These are phyloP conservation scores for Macroramphosus scolopax DNA, from an alignment of 2,797 vertebrate genomes.

Conservation along the genomic window DNA sequence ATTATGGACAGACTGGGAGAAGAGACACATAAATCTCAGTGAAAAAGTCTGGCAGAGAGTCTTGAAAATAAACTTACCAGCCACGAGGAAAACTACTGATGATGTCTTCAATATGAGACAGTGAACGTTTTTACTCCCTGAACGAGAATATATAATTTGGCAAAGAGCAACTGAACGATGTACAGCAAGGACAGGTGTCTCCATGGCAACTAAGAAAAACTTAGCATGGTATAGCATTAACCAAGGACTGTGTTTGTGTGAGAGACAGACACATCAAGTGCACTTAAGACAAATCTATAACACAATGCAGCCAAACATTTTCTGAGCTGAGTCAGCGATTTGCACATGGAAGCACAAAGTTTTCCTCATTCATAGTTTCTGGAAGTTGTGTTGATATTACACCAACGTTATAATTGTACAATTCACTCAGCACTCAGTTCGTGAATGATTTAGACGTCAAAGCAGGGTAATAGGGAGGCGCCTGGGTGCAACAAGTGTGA, in stretches of 20 bases:
- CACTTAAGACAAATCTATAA: constrained; percentile 15
- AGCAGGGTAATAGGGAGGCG: constrained; percentile 11
- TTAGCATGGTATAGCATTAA: constrained; percentile 45
- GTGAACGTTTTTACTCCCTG: constrained; percentile 27
- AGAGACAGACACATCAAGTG: constrained; percentile 15
- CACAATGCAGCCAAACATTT: not conserved
- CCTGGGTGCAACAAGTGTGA: constrained; percentile 51
- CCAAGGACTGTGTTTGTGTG: constrained; percentile 11
- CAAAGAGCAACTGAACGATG: constrained; percentile 32
- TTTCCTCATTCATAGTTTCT: not conserved
- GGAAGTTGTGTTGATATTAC: constrained; percentile 5
- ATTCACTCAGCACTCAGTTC: constrained; percentile 3
- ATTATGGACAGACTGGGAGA: constrained; percentile 18
- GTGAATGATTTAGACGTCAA: constrained; percentile 28
- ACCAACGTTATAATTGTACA: not conserved
- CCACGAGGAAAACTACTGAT: not conserved
- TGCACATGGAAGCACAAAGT: too few species aligned
- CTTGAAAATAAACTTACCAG: constrained; percentile 4
- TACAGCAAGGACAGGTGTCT: constrained; percentile 52
- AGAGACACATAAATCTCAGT: constrained; percentile 8
- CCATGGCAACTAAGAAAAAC: constrained; percentile 71
- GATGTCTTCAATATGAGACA: constrained; percentile 22
- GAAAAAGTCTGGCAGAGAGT: constrained; percentile 22
- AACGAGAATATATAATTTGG: constrained; percentile 30
- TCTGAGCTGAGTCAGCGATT: not conserved